Evolutionary conservation across 2,888 invertebrate species (phyloP).

Genomic region (Eupithecia dodoneata): DNA sequence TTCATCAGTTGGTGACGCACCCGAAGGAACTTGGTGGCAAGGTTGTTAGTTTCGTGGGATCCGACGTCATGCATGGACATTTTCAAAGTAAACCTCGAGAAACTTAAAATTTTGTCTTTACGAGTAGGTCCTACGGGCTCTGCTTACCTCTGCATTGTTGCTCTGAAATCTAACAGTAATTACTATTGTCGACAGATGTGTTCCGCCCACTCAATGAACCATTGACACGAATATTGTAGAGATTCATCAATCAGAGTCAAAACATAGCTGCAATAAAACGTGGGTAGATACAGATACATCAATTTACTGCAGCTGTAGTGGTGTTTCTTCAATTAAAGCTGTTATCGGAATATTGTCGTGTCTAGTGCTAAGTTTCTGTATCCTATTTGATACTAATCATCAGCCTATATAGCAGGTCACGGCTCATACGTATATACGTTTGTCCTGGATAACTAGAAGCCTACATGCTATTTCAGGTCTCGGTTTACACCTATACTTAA

Average conservation of each 20-base stretch:
- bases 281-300: conserved; percentile 10
- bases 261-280: conserved; percentile 9
- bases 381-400: background rate
- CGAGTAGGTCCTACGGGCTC: background rate
- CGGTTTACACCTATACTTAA: background rate
- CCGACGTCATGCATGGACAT: background rate
- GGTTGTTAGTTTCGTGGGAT: no score
- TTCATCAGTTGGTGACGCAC: background rate
- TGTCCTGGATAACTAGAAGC: background rate
- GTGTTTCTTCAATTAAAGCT: conserved; percentile 7
- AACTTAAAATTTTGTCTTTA: background rate
- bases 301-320: background rate
- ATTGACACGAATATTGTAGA: conserved; percentile 11
- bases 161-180: background rate
- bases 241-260: conserved; percentile 4
- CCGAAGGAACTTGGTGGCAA: no score
- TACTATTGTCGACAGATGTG: background rate
- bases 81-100: background rate
- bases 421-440: background rate
- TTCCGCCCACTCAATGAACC: conserved; percentile 3
- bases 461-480: background rate
- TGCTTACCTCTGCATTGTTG: background rate
- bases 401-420: background rate
- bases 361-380: background rate
- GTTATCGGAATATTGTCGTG: background rate